Evolutionary conservation across 2,888 invertebrate genomes (phyloP).

Genomic region (Leptinotarsa juncta): DNA sequence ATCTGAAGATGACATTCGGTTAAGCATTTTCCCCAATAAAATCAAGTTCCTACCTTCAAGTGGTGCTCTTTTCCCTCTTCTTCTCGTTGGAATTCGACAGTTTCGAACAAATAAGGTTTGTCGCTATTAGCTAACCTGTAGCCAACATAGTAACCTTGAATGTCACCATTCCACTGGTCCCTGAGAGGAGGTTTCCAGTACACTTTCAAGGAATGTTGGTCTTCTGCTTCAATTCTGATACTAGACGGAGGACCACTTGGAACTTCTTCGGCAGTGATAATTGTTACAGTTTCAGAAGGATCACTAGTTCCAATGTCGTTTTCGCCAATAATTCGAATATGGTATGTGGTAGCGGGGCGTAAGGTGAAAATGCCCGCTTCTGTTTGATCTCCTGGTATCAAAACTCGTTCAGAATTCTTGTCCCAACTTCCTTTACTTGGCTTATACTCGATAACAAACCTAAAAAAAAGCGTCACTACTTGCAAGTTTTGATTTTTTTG

Average conservation of each 20-base stretch:
- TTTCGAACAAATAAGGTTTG: conserved; percentile 90
- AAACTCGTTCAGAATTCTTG: conserved; percentile 85
- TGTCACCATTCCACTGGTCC: conserved; percentile 93
- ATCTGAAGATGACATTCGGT: conserved; percentile 46
- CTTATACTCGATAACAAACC: conserved; percentile 90
- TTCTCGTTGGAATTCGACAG: conserved; percentile 91
- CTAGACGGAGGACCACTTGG: conserved; percentile 83
- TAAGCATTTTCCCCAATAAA: no score
- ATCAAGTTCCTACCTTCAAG: conserved; percentile 66
- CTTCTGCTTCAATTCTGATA: conserved; percentile 86
- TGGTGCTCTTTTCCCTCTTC: conserved; percentile 93
- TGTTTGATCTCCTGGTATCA: conserved; percentile 90
- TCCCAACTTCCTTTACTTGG: conserved; percentile 86
- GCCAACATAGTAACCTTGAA: conserved; percentile 90
- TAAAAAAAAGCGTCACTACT: conserved; percentile 31
- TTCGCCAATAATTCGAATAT: conserved; percentile 91
- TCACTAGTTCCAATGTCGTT: conserved; percentile 94
- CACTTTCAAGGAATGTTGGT: conserved; percentile 87
- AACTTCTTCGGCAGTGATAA: conserved; percentile 93
- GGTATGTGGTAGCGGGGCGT: conserved; percentile 91
- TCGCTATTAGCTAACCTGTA: conserved; percentile 87
- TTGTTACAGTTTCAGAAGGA: conserved; percentile 91
- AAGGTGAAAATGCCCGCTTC: conserved; percentile 91
- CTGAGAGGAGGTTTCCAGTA: conserved; percentile 92
- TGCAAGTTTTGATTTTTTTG: background rate